A percentile compares a stretch with the other conserved stretches of the same genome.
Conservation (phyloP, 2,888 invertebrate species). For the Apoda limacodes region DNA sequence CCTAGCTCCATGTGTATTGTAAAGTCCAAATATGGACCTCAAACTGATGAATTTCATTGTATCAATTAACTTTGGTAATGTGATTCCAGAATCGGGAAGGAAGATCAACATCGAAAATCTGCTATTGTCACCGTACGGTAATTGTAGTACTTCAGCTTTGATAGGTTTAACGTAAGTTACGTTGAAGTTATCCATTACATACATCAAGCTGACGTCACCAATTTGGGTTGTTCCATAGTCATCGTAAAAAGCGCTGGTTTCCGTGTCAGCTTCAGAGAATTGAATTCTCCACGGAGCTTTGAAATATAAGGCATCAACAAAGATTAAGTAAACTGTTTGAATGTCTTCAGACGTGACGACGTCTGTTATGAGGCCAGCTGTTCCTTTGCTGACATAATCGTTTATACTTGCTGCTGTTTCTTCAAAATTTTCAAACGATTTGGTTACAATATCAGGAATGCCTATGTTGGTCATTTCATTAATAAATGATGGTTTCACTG, state of each 20-base stretch:
- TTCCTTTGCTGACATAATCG: constrained; percentile 33
- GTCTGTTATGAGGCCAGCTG: constrained; percentile 42
- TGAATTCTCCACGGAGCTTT: constrained; percentile 42
- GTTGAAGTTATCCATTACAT: constrained; percentile 26
- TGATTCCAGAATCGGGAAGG: constrained; percentile 60
- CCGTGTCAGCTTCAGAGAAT: constrained; percentile 35
- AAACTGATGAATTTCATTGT: constrained; percentile 54
- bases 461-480: constrained; percentile 24
- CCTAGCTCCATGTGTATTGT: constrained; percentile 38
- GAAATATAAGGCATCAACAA: constrained; percentile 49
- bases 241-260: constrained; percentile 36
- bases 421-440: constrained; percentile 30
- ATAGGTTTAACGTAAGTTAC: constrained; percentile 25
- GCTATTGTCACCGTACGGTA: constrained; percentile 39
- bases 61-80: constrained; percentile 51
- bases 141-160: constrained; percentile 36
- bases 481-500: constrained; percentile 28
- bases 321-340: constrained; percentile 27
- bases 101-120: constrained; percentile 72
- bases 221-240: constrained; percentile 25
- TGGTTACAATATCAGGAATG: constrained; percentile 28
- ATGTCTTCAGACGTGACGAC: constrained; percentile 39
- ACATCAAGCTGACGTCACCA: constrained; percentile 50
- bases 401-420: constrained; percentile 36
- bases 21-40: constrained; percentile 48